Percentiles rank a stretch among this genome's conserved stretches.
Evolutionary conservation across 1,140 invertebrate genomes (phyloP).

Genomic region (Cryptotermes secundus): DNA sequence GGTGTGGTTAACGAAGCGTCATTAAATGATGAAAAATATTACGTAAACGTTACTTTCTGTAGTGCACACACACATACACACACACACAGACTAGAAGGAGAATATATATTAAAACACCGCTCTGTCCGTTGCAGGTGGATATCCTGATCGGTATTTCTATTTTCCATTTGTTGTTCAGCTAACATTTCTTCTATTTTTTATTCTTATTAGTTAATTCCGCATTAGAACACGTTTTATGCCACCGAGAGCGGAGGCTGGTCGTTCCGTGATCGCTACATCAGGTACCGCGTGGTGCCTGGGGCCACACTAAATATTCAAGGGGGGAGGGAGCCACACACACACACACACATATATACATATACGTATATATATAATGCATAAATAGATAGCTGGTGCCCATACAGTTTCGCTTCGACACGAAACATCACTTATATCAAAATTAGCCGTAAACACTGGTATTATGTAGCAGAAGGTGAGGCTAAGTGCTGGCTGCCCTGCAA

Average conservation of each 20-base stretch:
- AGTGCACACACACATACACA: no score
- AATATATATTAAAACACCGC: neutral
- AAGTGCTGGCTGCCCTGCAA: neutral
- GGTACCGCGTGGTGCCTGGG: neutral
- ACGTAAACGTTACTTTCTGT: no score
- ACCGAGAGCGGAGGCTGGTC: no score
- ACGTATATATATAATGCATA: no score
- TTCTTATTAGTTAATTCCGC: neutral
- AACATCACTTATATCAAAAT: slow-evolving; percentile 4
- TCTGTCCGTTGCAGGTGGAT: neutral
- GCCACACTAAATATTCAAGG: neutral
- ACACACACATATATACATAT: no score
- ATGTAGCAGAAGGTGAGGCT: neutral
- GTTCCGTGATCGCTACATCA: neutral
- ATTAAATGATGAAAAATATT: no score
- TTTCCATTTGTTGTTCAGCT: neutral
- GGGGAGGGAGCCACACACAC: no score
- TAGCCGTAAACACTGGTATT: neutral
- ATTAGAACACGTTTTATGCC: neutral
- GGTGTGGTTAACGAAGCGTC: no score
- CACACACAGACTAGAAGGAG: no score
- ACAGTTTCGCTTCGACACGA: neutral
- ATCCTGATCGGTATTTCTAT: neutral
- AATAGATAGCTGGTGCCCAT: neutral
- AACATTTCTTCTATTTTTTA: neutral